Evolutionary conservation across 2,888 invertebrate genomes (phyloP).

Genomic region (Xanthorhoe spadicearia): DNA sequence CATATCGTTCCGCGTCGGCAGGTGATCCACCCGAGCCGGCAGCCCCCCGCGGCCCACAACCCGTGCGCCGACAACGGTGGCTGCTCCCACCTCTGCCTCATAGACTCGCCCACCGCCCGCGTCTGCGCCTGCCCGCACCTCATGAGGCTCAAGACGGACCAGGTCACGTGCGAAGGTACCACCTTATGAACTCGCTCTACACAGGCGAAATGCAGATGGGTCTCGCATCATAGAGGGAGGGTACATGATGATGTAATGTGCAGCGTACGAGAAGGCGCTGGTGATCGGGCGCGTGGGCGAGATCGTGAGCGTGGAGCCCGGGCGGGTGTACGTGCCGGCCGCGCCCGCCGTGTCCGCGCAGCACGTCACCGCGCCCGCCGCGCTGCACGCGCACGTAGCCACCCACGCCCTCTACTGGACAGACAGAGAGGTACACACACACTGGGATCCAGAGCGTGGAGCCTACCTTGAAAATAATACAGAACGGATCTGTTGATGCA

Average conservation of each 20-base stretch:
- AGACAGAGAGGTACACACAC: slow-evolving; percentile 80
- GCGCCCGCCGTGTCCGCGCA: slow-evolving; percentile 92
- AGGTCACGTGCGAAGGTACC: slow-evolving; percentile 64
- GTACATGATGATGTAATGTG: slow-evolving; percentile 12
- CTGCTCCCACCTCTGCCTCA: slow-evolving; percentile 92
- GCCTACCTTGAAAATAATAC: slow-evolving; percentile 56
- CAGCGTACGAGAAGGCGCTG: slow-evolving; percentile 91
- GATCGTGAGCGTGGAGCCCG: slow-evolving; percentile 93
- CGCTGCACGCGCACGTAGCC: slow-evolving; percentile 88
- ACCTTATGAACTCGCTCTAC: not conserved
- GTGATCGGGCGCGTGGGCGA: slow-evolving; percentile 90
- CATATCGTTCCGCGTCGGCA: slow-evolving; percentile 35
- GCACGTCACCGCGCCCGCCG: slow-evolving; percentile 88
- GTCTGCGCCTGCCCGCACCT: slow-evolving; percentile 95
- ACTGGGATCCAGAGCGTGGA: slow-evolving; percentile 95
- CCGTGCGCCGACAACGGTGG: slow-evolving; percentile 90
- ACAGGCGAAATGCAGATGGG: too few relatives aligned
- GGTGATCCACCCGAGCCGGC: slow-evolving; percentile 76
- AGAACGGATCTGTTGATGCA: too few relatives aligned
- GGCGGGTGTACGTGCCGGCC: slow-evolving; percentile 90
- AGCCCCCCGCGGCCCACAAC: slow-evolving; percentile 73
- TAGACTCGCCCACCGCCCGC: slow-evolving; percentile 86
- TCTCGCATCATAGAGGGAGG: too few relatives aligned
- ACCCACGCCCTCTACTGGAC: slow-evolving; percentile 91
- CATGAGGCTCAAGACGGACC: slow-evolving; percentile 89